phyloP scores from a whole-genome alignment of 2,888 invertebrate genomes.

The Cerceris rybyensis region DNA sequence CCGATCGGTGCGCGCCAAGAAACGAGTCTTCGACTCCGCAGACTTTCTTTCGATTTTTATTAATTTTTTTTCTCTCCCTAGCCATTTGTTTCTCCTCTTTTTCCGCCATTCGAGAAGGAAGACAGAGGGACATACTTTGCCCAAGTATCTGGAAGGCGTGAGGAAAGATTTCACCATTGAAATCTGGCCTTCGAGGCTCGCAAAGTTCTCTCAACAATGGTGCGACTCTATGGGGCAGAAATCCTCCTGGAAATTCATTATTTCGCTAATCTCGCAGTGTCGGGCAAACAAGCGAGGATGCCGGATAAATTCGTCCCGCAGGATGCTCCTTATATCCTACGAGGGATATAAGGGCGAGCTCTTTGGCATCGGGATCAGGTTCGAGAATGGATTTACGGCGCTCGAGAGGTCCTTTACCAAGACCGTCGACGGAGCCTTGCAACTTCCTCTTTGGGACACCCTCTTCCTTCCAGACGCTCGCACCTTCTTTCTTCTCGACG shows the following conservation, averaged over 20 bases:
- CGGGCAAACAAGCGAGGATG: slow-evolving; percentile 25
- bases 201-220: not conserved
- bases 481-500: not conserved
- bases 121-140: too few relatives aligned
- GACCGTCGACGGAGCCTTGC: slow-evolving; percentile 19
- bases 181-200: not conserved
- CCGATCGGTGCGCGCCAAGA: not conserved
- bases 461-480: too few relatives aligned
- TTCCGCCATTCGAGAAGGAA: too few relatives aligned
- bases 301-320: slow-evolving; percentile 25
- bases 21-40: slow-evolving; percentile 4
- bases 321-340: slow-evolving; percentile 6
- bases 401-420: slow-evolving; percentile 53
- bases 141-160: too few relatives aligned
- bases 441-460: slow-evolving; percentile 19
- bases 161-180: not conserved
- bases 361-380: slow-evolving; percentile 58
- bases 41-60: slow-evolving; percentile 9
- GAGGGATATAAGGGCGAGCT: slow-evolving; percentile 36
- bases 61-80: too few relatives aligned
- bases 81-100: too few relatives aligned
- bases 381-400: slow-evolving; percentile 67
- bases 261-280: not conserved
- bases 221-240: not conserved
- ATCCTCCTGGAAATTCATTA: slow-evolving; percentile 12